Evolutionary conservation across 2,797 vertebrate genomes (phyloP), one percentile per base, ranked within the genome.

Genomic region (Echeneis naucrates): DNA sequence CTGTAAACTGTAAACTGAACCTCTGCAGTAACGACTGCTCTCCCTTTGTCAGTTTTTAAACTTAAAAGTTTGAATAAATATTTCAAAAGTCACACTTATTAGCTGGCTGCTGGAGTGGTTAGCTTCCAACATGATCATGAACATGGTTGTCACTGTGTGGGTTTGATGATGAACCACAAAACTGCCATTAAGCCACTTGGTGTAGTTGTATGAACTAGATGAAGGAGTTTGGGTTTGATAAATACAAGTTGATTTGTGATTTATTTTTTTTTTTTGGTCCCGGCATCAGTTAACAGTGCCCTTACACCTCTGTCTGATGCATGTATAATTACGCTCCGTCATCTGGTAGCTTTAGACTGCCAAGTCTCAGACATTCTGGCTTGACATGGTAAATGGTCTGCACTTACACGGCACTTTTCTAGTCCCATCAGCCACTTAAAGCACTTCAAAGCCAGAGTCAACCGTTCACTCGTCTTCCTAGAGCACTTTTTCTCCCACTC

Each of bases 301-400:
- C 6, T 35, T 30, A 19, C 23, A 55, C 14, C 50, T n/a, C 26
- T n/a, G 10, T 47, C 10, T 6, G 21, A 59, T 24, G 55, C 23
- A 24, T 21, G 44, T 14, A 11, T 14, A 35, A 47, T 42, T 13
- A 61, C 13, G 38, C 13, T 21, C n/a, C 12, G n/a, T 75, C 8
- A 61, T n/a, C 1, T 27, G 4, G 27, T 42, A 33, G 33, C 30
- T 48, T 35, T 19, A 0, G 3, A 37, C 21, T 60, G 27, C 11
- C 27, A 58, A n/a, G 37, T 17, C 11, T 68, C 54, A 30, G 44
- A 38, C 12, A 17, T 27, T 38, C 17, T 4, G 45, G 19, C 45
- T 52, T 52, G 30, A 45, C 26, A 47, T 44, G 40, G 40, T 44
- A 44, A 44, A 44, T 44, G 40, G 40, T 44, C 40, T 44, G 40